phyloP scores from a whole-genome alignment of 2,888 invertebrate genomes.

The Hybos culiciformis region DNA sequence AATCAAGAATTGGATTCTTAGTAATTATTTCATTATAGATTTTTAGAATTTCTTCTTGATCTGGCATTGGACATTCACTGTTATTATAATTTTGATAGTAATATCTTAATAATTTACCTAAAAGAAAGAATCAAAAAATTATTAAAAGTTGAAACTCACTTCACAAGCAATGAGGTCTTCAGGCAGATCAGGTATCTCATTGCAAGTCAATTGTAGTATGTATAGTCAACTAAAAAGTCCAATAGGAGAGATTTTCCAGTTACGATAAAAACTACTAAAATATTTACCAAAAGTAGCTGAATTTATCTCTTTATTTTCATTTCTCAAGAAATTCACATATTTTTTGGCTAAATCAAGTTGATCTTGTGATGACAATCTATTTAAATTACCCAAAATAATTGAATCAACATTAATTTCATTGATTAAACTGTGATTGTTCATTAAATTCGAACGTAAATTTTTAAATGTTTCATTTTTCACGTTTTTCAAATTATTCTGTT shows the following conservation, averaged over 20 bases:
- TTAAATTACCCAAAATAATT: constrained; percentile 42
- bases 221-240: too few relatives aligned
- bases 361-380: constrained; percentile 23
- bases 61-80: constrained; percentile 30
- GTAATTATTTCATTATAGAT: constrained; percentile 32
- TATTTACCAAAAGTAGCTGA: constrained; percentile 45
- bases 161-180: too few relatives aligned
- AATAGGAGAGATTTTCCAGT: constrained; percentile 18
- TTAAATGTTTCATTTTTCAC: constrained; percentile 19
- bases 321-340: constrained; percentile 43
- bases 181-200: too few relatives aligned
- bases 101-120: constrained; percentile 43
- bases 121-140: too few relatives aligned
- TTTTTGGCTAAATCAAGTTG: constrained; percentile 41
- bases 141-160: too few relatives aligned
- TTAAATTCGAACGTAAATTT: constrained; percentile 18
- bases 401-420: constrained; percentile 43
- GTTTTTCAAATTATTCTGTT: not conserved
- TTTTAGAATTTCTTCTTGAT: constrained; percentile 42
- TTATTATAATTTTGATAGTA: constrained; percentile 34
- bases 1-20: constrained; percentile 46
- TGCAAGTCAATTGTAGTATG: too few relatives aligned
- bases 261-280: constrained; percentile 40
- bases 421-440: constrained; percentile 21
- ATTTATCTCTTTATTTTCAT: constrained; percentile 38